Percentiles rank a stretch among this genome's conserved stretches.
These are phyloP conservation scores for Triplophysa dalaica DNA, from an alignment of 2,113 vertebrate genomes.

Conservation along the genomic window DNA sequence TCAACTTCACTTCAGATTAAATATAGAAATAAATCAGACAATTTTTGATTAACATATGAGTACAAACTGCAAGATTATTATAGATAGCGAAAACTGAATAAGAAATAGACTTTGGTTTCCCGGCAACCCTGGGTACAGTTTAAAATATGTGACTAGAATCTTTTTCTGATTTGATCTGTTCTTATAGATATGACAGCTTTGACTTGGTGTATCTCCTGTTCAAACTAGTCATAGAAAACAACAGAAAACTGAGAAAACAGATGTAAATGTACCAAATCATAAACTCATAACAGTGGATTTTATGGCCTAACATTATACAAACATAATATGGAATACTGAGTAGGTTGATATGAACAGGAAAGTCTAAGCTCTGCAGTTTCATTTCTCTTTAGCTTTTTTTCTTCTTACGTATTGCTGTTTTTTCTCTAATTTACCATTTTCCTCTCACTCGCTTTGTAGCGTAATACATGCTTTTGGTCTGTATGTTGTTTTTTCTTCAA, in stretches of 20 bases:
- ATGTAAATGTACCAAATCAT: background rate
- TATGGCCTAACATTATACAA: background rate
- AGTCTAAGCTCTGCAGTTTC: background rate
- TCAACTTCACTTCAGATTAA: too few species aligned
- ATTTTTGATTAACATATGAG: too few species aligned
- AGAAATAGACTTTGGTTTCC: too few species aligned
- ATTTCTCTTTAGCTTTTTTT: background rate
- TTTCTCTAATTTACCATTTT: background rate
- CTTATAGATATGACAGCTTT: background rate
- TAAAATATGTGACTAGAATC: too few species aligned
- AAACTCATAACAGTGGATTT: background rate
- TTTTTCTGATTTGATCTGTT: background rate
- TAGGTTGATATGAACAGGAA: slow-evolving; percentile 2
- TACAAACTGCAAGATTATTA: too few species aligned
- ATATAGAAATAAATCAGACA: too few species aligned
- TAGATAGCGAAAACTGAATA: too few species aligned
- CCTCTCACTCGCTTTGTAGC: background rate
- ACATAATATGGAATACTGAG: background rate
- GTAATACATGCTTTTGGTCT: background rate
- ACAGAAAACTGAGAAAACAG: background rate
- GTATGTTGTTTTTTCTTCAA: background rate
- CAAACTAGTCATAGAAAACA: background rate
- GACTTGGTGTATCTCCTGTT: background rate
- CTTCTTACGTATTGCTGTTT: background rate
- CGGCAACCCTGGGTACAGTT: too few species aligned